Evolutionary conservation across 1,140 invertebrate species (phyloP), one percentile per base, ranked within the genome.

Genomic region (Danaus melanippus): DNA sequence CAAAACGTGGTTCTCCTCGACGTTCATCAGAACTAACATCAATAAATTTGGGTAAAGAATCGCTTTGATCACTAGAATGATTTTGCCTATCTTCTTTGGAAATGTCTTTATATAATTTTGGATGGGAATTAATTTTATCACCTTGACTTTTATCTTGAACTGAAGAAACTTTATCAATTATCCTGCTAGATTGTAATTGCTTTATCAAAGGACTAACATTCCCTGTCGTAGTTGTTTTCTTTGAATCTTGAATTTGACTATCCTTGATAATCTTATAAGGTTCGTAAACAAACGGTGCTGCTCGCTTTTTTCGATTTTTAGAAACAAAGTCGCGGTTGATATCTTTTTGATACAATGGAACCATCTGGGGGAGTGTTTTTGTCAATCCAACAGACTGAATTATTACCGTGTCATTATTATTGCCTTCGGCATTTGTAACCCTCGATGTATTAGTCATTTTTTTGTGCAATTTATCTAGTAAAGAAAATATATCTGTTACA

Each of bases 221-320:
- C 57, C 67, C 63, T 9, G 70, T 65, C 44, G 76, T 80, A 15
- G 77, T 78, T 10, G 78, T 78, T 71, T 83, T 82, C 56, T 81
- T 87, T 6, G 79, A 76, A 58, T 86, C 84, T 55, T 68, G 72
- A 40, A 64, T 43, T 64, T 82, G 75, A 56, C 69, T 69, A 46
- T 87, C 83, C 62, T 71, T 74, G 50, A 87, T 84, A 46, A 87
- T 84, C 78, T 86, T 87, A 54, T 86, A 87, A 7, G 86, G 84
- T 64, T 87, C 84, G 49, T 87, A 86, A 21, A 83, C 58, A 71
- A 87, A 87, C 41, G 78, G 69, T n/a, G 78, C 56, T 41, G 77
- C 68, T 61, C 86, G 67, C 60, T 71, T 86, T 50, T 55, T 75
- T 70, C 85, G 9, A 41, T 9, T 12, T 12, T n/a, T 53, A 39